Evolutionary conservation across 2,888 invertebrate species (phyloP).

Genomic region (Alsophila aescularia): DNA sequence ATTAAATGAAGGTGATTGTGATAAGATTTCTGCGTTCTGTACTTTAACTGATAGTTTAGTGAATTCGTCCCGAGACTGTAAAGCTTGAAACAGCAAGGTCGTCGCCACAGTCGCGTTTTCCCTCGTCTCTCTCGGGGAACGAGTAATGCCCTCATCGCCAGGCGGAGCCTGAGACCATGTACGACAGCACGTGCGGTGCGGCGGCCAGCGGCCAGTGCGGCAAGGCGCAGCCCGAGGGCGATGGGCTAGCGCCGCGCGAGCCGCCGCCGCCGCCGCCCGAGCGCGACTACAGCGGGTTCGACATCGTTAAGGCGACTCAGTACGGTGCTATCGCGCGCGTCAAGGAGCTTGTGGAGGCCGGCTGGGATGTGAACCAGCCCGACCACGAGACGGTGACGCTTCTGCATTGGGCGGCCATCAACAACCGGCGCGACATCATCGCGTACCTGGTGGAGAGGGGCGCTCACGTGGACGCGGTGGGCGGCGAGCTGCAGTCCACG

Average conservation of each 20-base stretch:
- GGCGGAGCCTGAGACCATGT: conserved; percentile 74
- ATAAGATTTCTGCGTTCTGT: conserved; percentile 5
- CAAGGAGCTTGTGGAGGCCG: conserved; percentile 94
- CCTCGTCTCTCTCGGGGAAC: background rate
- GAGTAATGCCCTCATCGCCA: conserved; percentile 27
- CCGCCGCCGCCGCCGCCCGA: conserved; percentile 85
- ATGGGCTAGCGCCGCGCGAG: conserved; percentile 85
- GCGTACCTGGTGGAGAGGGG: conserved; percentile 93
- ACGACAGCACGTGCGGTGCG: conserved; percentile 89
- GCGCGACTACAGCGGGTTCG: conserved; percentile 91
- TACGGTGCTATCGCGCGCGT: conserved; percentile 95
- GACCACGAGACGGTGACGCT: conserved; percentile 98
- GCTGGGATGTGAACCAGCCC: conserved; percentile 96
- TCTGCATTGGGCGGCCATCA: conserved; percentile 99
- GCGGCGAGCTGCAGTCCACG: conserved; percentile 97
- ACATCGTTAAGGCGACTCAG: conserved; percentile 98
- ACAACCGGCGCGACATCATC: conserved; percentile 97
- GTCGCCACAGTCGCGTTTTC: background rate
- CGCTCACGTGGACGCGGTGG: conserved; percentile 93
- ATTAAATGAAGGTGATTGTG: background rate
- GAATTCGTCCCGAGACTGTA: background rate
- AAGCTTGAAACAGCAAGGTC: background rate
- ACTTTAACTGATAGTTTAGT: background rate
- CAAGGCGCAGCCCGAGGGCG: conserved; percentile 86
- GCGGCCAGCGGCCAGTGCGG: conserved; percentile 87